Conservation (phyloP, 1,140 invertebrate genomes). For the Oryzaephilus surinamensis region DNA sequence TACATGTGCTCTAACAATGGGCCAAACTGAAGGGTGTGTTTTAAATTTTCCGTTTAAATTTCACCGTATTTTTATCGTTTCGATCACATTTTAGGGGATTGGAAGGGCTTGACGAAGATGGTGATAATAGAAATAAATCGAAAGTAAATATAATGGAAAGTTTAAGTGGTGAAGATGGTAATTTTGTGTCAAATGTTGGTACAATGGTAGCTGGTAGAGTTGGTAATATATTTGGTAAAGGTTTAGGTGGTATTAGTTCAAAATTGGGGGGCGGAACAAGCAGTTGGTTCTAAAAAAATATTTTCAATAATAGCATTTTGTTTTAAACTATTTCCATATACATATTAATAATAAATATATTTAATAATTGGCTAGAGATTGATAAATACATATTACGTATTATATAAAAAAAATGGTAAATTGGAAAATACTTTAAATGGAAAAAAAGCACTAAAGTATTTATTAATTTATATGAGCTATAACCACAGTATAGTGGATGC, state of each 20-base stretch:
- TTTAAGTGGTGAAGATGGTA: conserved; percentile 51
- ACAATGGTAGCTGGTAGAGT: conserved; percentile 66
- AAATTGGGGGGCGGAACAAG: conserved; percentile 61
- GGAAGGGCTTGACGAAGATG: conserved; percentile 51
- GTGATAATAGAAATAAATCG: conserved; percentile 49
- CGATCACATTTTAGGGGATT: conserved; percentile 30
- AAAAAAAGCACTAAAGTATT: conserved; percentile 13
- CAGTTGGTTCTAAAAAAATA: conserved; percentile 51
- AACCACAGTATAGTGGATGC: no score
- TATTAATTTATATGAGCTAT: conserved; percentile 2
- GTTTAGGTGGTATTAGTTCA: conserved; percentile 68
- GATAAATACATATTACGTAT: conserved; percentile 1
- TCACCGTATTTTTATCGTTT: conserved; percentile 2
- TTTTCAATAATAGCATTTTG: conserved; percentile 17
- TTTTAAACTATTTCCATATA: conserved; percentile 11
- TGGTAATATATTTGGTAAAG: conserved; percentile 73
- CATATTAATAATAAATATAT: conserved; percentile 1
- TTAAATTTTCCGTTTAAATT: background rate
- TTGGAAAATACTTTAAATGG: background rate
- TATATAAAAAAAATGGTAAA: background rate
- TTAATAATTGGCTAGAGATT: conserved; percentile 8
- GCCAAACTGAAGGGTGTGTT: conserved; percentile 51
- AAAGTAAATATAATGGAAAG: conserved; percentile 53
- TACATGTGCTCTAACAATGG: conserved; percentile 79
- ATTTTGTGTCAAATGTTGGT: conserved; percentile 53